Evolutionary conservation across 2,888 invertebrate genomes (phyloP).

Genomic region (Parnassius smintheus): DNA sequence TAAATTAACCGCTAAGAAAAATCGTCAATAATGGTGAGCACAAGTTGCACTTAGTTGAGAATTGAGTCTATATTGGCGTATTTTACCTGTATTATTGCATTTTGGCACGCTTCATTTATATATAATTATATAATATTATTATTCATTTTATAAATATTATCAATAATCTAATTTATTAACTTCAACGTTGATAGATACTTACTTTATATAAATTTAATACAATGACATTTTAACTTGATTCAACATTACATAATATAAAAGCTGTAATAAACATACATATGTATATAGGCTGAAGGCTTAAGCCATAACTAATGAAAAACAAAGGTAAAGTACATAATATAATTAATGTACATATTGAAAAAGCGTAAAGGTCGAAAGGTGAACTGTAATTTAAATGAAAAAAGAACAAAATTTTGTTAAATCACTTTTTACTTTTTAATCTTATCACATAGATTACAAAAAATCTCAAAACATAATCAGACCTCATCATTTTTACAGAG

Average conservation of each 20-base stretch:
- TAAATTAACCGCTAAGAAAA: background rate
- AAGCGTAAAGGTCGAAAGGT: constrained; percentile 48
- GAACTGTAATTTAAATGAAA: constrained; percentile 42
- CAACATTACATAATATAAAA: constrained; percentile 53
- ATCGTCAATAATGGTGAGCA: constrained; percentile 23
- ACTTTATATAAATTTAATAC: constrained; percentile 46
- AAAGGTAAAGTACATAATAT: constrained; percentile 34
- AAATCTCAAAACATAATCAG: constrained; percentile 65
- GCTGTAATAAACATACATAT: constrained; percentile 43
- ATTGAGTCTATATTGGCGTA: constrained; percentile 58
- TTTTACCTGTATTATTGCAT: constrained; percentile 64
- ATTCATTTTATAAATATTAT: constrained; percentile 41
- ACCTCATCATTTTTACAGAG: constrained; percentile 46
- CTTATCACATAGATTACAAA: constrained; percentile 70
- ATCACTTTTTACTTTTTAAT: constrained; percentile 61
- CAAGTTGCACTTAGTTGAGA: constrained; percentile 20
- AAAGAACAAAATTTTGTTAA: constrained; percentile 55
- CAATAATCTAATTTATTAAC: constrained; percentile 48
- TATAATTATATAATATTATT: constrained; percentile 34
- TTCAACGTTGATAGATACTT: constrained; percentile 53
- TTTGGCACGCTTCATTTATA: constrained; percentile 57
- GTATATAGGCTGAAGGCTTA: too few species aligned
- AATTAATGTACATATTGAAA: constrained; percentile 45
- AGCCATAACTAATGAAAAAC: too few species aligned
- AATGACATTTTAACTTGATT: constrained; percentile 31